phyloP scores from a whole-genome alignment of 1,140 invertebrate species.

The Papilio glaucus region DNA sequence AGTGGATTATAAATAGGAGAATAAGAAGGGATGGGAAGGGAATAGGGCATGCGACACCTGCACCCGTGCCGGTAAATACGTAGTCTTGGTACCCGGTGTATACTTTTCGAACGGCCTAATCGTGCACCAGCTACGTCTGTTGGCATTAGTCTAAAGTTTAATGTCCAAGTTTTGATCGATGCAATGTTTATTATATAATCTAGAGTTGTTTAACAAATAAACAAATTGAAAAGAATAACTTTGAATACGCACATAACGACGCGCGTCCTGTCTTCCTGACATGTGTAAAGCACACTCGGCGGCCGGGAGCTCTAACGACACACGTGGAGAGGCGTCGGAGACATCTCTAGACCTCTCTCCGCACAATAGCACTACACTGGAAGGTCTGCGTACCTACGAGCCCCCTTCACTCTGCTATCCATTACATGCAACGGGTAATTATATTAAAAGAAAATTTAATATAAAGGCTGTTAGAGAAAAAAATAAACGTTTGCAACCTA shows the following conservation, averaged over 20 bases:
- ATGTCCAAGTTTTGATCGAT: too few relatives aligned
- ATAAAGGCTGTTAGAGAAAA: background rate
- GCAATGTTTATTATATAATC: background rate
- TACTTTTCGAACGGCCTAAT: too few relatives aligned
- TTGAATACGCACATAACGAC: constrained; percentile 24
- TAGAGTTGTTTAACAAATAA: background rate
- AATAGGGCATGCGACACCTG: too few relatives aligned
- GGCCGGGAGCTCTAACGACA: constrained; percentile 48
- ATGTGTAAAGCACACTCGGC: constrained; percentile 31
- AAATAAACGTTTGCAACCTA: too few relatives aligned
- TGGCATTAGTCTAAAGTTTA: too few relatives aligned
- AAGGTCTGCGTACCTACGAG: constrained; percentile 37
- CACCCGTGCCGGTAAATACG: too few relatives aligned
- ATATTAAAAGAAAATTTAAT: constrained; percentile 7
- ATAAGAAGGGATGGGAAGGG: too few relatives aligned
- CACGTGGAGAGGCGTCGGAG: constrained; percentile 49
- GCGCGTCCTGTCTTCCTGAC: background rate
- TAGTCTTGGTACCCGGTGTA: too few relatives aligned
- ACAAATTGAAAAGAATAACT: constrained; percentile 7
- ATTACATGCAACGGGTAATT: constrained; percentile 19
- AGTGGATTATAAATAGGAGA: too few relatives aligned
- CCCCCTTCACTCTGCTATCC: constrained; percentile 20
- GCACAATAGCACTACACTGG: constrained; percentile 48
- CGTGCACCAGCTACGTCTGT: too few relatives aligned
- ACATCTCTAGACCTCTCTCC: constrained; percentile 59